Evolutionary conservation across 2,888 invertebrate genomes (phyloP).

Genomic region (Galeopsomyia nigrocyanea): DNA sequence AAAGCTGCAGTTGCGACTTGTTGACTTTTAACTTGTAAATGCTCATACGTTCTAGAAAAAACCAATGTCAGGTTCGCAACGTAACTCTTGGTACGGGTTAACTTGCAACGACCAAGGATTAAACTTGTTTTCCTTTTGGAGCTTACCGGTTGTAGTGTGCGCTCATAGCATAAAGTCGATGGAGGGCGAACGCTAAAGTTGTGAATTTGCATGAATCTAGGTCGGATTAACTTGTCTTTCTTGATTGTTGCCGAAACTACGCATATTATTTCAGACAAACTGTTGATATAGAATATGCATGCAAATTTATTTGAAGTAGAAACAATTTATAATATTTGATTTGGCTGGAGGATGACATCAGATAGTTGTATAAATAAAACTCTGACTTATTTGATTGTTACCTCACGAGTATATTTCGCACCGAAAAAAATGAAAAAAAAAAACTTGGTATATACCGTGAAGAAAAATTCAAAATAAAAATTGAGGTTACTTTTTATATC

Average conservation of each 20-base stretch:
- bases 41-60: too few relatives aligned
- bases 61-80: too few relatives aligned
- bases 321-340: too few relatives aligned
- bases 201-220: slow-evolving; percentile 38
- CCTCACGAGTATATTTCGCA: neutral
- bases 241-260: slow-evolving; percentile 24
- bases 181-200: neutral
- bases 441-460: neutral
- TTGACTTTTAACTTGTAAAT: neutral
- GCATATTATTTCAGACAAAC: slow-evolving; percentile 19
- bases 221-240: slow-evolving; percentile 36
- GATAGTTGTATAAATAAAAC: too few relatives aligned
- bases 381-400: too few relatives aligned
- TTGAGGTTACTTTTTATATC: slow-evolving; percentile 25
- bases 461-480: slow-evolving; percentile 31
- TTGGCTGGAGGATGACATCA: too few relatives aligned
- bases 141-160: slow-evolving; percentile 12
- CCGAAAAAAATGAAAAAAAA: slow-evolving; percentile 2
- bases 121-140: slow-evolving; percentile 11
- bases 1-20: neutral
- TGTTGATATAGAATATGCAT: too few relatives aligned
- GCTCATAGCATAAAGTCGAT: neutral
- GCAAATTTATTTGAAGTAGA: too few relatives aligned
- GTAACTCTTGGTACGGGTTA: slow-evolving; percentile 11
- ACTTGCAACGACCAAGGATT: slow-evolving; percentile 11